Evolutionary conservation across 2,113 vertebrate genomes (phyloP), one percentile per base, ranked within the genome.

Genomic region (Pelodiscus sinensis): DNA sequence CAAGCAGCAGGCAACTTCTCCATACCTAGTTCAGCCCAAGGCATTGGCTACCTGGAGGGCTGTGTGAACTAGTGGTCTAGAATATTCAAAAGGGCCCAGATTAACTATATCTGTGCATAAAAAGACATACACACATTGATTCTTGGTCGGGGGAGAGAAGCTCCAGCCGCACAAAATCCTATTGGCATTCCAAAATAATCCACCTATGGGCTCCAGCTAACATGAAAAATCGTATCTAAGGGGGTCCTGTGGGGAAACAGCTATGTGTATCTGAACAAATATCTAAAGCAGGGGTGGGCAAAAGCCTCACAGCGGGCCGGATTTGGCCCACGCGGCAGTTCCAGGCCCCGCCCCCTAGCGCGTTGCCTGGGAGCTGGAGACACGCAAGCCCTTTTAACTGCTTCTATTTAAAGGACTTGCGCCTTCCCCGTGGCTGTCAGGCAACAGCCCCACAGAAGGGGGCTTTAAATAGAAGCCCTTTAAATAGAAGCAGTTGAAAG

Each of bases 61-160:
- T 58, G 79, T 0, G 0, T 4, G 1, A 1, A 10, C 14, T 12
- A 51, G 88, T 88, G 10, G 13, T 71, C 2, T 11, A 14, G 8
- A 56, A 78, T 51, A 51, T 84, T 44, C 65, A 31, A 1, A 75
- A 62, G 29, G 22, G 5, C 58, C 44, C 29, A 78, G 82, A 73
- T 13, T 87, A 35, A 6, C 87, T 4, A 19, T 15, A 52, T 71
- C 54, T 25, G 13, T 14, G 38, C 54, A 44, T 35, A 21, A 57
- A 56, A 44, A 50, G 4, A 73, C 31, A 44, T 44, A 27, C 16
- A 51, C 10, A 1, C 38, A 3, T 50, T 77, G 38, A 75, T 75
- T 2, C 29, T 62, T 77, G 16, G 0, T 2, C 0, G 0, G n/a
- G 31, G 4, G 3, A 11, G 55, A 56, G 55, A 56, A 16, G 55